phyloP scores from a whole-genome alignment of 1,140 invertebrate genomes.

The Trialeurodes vaporariorum region DNA sequence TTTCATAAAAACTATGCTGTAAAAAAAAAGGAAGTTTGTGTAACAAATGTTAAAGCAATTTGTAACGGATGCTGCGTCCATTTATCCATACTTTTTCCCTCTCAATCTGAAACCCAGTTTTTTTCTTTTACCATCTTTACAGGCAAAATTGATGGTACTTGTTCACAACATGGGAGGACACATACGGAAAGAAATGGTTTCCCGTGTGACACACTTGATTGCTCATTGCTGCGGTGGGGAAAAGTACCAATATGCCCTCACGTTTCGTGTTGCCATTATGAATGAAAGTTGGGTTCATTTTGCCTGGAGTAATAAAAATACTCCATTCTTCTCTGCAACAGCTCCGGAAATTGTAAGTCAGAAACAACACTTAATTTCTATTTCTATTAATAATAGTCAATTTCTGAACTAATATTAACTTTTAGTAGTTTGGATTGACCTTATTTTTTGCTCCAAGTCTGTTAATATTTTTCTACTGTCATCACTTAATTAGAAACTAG shows the following conservation, averaged over 20 bases:
- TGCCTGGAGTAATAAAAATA: constrained; percentile 66
- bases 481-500: too few relatives aligned
- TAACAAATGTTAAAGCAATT: too few relatives aligned
- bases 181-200: constrained; percentile 74
- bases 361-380: too few relatives aligned
- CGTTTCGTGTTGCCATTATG: constrained; percentile 79
- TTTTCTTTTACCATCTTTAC: constrained; percentile 30
- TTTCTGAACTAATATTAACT: too few relatives aligned
- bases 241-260: constrained; percentile 79
- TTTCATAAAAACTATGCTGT: too few relatives aligned
- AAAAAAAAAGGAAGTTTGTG: too few relatives aligned
- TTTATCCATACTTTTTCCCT: too few relatives aligned
- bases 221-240: constrained; percentile 73
- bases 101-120: too few relatives aligned
- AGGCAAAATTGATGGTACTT: constrained; percentile 70
- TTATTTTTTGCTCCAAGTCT: neutral
- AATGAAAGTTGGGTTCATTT: constrained; percentile 73
- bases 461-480: constrained; percentile 14
- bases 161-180: constrained; percentile 92
- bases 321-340: constrained; percentile 50
- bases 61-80: too few relatives aligned
- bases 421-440: too few relatives aligned
- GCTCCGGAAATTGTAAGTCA: constrained; percentile 59
- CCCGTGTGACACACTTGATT: constrained; percentile 84
- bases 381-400: too few relatives aligned